These are phyloP conservation scores for Coregonus suidteri DNA, from an alignment of 2,797 vertebrate genomes.

Conservation along the genomic window DNA sequence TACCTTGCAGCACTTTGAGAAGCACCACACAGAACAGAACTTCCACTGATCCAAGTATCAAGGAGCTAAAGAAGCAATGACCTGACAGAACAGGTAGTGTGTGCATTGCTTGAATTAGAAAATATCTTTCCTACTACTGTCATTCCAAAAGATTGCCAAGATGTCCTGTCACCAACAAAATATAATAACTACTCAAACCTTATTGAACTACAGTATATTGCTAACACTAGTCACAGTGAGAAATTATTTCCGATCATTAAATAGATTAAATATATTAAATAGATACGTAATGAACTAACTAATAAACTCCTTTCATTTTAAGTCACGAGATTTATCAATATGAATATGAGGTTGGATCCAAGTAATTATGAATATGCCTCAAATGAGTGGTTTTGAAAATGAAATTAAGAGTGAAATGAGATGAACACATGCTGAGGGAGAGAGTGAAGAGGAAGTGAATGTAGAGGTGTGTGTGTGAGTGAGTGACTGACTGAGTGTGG, in stretches of 20 bases:
- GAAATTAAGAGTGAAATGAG: background rate
- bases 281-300: background rate
- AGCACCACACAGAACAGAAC: background rate
- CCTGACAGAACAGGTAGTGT: background rate
- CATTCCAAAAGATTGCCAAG: background rate
- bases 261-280: background rate
- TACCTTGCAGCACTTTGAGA: slow-evolving; percentile 31
- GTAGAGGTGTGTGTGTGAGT: background rate
- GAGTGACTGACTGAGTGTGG: background rate
- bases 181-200: background rate
- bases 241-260: background rate
- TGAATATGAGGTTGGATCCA: background rate
- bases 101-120: background rate
- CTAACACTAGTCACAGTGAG: background rate
- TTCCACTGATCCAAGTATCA: slow-evolving; percentile 32
- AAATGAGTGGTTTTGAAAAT: background rate
- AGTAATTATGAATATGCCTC: slow-evolving; percentile 11
- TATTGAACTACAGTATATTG: background rate
- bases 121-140: background rate
- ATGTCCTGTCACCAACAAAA: background rate
- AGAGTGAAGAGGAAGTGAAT: background rate
- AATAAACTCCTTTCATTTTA: background rate
- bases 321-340: background rate
- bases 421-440: background rate
- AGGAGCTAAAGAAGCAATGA: background rate